Evolutionary conservation across 2,888 invertebrate genomes (phyloP).

Genomic region (Leptopilina myrica): DNA sequence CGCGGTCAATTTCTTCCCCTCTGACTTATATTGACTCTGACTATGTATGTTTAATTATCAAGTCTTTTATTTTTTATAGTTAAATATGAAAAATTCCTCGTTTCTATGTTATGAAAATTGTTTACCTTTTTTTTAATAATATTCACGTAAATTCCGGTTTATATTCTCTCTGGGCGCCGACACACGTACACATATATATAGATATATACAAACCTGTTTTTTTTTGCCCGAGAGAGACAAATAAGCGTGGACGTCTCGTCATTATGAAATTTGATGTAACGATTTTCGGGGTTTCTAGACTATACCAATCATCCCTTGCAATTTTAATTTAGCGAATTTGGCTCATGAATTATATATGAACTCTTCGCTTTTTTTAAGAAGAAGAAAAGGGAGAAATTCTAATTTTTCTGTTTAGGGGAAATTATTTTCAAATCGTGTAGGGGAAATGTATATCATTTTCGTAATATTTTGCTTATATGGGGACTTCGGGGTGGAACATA

Average conservation of each 20-base stretch:
- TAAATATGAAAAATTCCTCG: too few relatives aligned
- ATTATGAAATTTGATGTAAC: constrained; percentile 20
- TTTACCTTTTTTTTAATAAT: constrained; percentile 1
- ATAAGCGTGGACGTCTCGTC: neutral
- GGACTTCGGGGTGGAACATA: neutral
- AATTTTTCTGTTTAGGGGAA: neutral
- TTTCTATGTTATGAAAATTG: neutral
- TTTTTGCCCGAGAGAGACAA: neutral
- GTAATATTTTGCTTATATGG: too few relatives aligned
- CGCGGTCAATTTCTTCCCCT: too few relatives aligned
- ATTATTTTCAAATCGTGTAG: neutral
- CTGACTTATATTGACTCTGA: too few relatives aligned
- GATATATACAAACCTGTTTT: constrained; percentile 11
- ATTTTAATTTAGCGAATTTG: neutral
- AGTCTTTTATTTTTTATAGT: too few relatives aligned
- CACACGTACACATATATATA: neutral
- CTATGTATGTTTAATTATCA: too few relatives aligned
- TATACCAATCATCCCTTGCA: neutral
- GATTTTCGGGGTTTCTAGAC: neutral
- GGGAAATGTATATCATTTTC: too few relatives aligned
- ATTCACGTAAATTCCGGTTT: constrained; percentile 18
- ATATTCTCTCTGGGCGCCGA: constrained; percentile 22
- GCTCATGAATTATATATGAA: too few relatives aligned
- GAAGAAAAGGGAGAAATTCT: neutral
- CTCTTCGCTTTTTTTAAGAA: too few relatives aligned